Base-by-base conservation (phyloP, 2,888 invertebrate species). In the Pomacea canaliculata region DNA sequence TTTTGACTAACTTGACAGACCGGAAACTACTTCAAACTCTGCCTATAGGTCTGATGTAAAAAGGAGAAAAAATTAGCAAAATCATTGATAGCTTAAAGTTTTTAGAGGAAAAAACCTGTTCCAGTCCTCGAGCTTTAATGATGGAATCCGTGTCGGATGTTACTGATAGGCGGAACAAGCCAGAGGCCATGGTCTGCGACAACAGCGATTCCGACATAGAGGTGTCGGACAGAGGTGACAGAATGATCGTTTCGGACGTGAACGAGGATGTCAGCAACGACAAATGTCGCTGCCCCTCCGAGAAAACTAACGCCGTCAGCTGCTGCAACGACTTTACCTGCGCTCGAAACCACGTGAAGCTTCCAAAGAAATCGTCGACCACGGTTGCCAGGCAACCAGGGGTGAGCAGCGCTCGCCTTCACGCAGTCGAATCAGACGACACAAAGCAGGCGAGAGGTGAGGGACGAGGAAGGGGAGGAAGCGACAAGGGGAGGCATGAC, bases 181-280 rank as follows among this genome's bases (percentile, higher is more conserved):
- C 19, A 10, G 27, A 63, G 18, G 63, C 66, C 7, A 49, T 67
- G 5, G 73, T 66, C 8, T 56, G 46, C 27, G 73, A 66, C 4
- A 66, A 73, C 12, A 73, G 27, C 56, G 73, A 73, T 8, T 73
- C 73, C 56, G 73, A 73, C 73, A 66, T 67, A 46, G 73, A 59
- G 48, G 65, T 67, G 23, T 56, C n/a, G 51, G 72, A 72, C 65
- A 65, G 27, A 65, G 51, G 65, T 51, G n/a, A 65, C 16, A 8
- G 72, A 72, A 63, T 12, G 18, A 56, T 12, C 27, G 13, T 1
- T 23, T 5, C 66, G 46, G 49, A 62, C 48, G 1, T n/a, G 9
- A 69, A 69, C 48, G n/a, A 13, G 9, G 65, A 19, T 2, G 62
- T 13, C 12, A 13, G 0, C 23, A 23, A 27, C 23, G 46, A 49